Evolutionary conservation across 2,888 invertebrate genomes (phyloP).

Genomic region (Cybosia mesomella): DNA sequence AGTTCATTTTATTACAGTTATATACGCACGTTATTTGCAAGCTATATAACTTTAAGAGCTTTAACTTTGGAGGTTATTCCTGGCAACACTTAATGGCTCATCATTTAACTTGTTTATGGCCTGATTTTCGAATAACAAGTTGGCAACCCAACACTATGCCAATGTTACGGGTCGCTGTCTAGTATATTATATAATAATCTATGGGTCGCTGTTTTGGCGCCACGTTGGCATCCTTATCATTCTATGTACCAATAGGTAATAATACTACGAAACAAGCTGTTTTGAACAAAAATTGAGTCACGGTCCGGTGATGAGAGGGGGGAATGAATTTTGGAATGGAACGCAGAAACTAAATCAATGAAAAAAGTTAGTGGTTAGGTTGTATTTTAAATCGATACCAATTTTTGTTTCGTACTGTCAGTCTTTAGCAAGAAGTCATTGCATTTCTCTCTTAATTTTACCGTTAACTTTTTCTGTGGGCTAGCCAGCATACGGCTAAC

Average conservation of each 20-base stretch:
- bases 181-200: no score
- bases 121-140: slow-evolving; percentile 11
- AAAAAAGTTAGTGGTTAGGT: no score
- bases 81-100: slow-evolving; percentile 18
- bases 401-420: no score
- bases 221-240: background rate
- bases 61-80: slow-evolving; percentile 35
- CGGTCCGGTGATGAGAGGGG: background rate
- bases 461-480: no score
- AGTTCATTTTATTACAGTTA: slow-evolving; percentile 37
- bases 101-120: slow-evolving; percentile 18
- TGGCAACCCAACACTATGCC: slow-evolving; percentile 3
- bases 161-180: background rate
- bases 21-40: slow-evolving; percentile 42
- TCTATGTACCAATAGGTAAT: no score
- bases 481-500: no score
- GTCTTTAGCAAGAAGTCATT: no score
- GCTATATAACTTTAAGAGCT: slow-evolving; percentile 45
- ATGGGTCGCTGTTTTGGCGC: background rate
- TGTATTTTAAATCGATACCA: no score
- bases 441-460: no score
- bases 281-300: background rate
- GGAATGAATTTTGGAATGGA: no score
- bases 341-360: no score
- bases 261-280: no score